Conservation (phyloP, 2,888 invertebrate species). For the Plagodis dolabraria region DNA sequence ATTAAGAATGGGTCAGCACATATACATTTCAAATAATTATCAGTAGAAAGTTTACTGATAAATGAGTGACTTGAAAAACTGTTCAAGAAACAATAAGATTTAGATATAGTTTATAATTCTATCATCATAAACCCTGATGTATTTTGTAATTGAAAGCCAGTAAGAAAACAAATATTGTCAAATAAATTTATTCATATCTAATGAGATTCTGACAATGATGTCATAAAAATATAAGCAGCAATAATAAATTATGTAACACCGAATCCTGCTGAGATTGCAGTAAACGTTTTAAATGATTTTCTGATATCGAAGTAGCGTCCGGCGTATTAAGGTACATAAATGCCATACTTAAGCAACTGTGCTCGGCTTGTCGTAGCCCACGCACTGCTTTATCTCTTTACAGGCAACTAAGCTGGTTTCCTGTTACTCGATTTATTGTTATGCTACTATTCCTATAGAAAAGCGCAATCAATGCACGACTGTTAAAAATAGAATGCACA, state of each 20-base stretch:
- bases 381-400: slow-evolving; percentile 76
- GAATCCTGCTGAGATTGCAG: slow-evolving; percentile 29
- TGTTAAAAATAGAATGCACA: no score
- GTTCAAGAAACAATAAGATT: no score
- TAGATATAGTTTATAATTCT: slow-evolving; percentile 2
- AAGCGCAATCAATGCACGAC: no score
- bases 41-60: slow-evolving; percentile 15
- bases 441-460: slow-evolving; percentile 65
- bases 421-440: slow-evolving; percentile 77
- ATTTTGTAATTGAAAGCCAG: no score
- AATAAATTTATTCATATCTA: slow-evolving; percentile 1
- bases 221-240: slow-evolving; percentile 9
- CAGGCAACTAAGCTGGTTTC: slow-evolving; percentile 72
- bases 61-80: slow-evolving; percentile 13
- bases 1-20: slow-evolving; percentile 38
- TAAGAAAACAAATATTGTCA: neutral
- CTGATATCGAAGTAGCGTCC: slow-evolving; percentile 27
- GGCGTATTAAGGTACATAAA: slow-evolving; percentile 71
- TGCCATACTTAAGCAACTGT: slow-evolving; percentile 74
- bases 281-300: slow-evolving; percentile 27
- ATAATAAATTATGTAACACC: slow-evolving; percentile 20
- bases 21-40: slow-evolving; percentile 22
- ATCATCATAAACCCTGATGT: neutral
- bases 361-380: slow-evolving; percentile 67
- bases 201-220: slow-evolving; percentile 14